phyloP scores from a whole-genome alignment of 2,113 vertebrate genomes.

The Grus americana region DNA sequence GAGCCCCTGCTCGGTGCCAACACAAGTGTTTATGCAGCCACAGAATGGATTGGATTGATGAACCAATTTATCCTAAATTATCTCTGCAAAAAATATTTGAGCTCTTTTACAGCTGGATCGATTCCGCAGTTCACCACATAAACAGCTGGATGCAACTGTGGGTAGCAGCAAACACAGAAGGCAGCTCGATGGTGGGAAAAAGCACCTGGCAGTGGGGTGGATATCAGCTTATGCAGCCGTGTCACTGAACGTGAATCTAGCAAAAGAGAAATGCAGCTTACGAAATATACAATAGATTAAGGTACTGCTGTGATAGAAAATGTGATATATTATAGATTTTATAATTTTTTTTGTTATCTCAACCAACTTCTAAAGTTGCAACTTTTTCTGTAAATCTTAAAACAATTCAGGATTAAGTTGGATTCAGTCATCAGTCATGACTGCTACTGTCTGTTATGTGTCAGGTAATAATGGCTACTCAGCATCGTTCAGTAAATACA shows the following conservation, averaged over 20 bases:
- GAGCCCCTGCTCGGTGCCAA: not conserved
- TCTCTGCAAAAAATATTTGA: slow-evolving; percentile 4
- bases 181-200: not conserved
- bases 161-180: not conserved
- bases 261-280: not conserved
- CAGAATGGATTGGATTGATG: slow-evolving; percentile 57
- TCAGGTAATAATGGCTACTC: not conserved
- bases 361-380: not conserved
- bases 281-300: not conserved
- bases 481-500: not conserved
- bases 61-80: slow-evolving; percentile 42
- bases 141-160: slow-evolving; percentile 13
- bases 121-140: not conserved
- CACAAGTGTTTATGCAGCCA: slow-evolving; percentile 24
- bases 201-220: not conserved
- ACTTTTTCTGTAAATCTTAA: not conserved
- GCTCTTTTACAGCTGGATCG: slow-evolving; percentile 26
- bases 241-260: not conserved
- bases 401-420: not conserved
- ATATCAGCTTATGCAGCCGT: not conserved
- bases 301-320: not conserved
- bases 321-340: not conserved
- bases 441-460: not conserved
- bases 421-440: not conserved
- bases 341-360: not conserved